These are phyloP conservation scores for Pycnonotus jocosus DNA, from an alignment of 2,113 vertebrate genomes.

Conservation along the genomic window DNA sequence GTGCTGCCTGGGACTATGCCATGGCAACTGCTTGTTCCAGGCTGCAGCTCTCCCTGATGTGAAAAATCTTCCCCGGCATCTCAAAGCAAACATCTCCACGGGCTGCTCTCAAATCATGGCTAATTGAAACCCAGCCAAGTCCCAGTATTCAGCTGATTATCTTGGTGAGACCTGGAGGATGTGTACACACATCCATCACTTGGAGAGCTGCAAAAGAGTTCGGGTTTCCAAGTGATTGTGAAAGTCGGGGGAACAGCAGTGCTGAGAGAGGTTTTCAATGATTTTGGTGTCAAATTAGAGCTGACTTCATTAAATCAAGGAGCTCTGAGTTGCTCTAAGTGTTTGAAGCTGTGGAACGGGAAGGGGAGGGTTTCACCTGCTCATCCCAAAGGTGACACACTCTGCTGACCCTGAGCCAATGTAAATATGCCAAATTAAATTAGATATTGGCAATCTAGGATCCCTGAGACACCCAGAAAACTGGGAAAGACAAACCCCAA, in stretches of 20 bases:
- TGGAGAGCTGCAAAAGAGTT: neutral
- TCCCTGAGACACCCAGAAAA: neutral
- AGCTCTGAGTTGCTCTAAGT: neutral
- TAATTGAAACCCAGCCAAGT: neutral
- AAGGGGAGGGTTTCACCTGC: neutral
- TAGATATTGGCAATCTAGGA: neutral
- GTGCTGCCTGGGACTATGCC: neutral
- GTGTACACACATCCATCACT: neutral
- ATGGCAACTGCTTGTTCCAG: conserved; percentile 20
- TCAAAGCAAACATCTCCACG: conserved; percentile 14
- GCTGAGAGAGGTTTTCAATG: neutral
- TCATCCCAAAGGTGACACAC: neutral
- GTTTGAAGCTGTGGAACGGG: neutral
- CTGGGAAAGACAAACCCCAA: neutral
- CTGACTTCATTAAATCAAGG: neutral
- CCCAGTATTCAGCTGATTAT: neutral
- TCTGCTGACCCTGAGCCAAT: neutral
- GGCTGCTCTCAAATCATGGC: neutral
- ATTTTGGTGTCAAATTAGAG: neutral
- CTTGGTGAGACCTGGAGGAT: neutral
- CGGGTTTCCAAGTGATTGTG: neutral
- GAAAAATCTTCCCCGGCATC: neutral
- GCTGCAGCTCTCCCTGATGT: neutral
- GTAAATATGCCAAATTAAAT: neutral
- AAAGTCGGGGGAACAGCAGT: neutral